A percentile compares a stretch with the other conserved stretches of the same genome.
Conservation (phyloP, 1,140 invertebrate genomes). For the Brachionus paranguensis region DNA sequence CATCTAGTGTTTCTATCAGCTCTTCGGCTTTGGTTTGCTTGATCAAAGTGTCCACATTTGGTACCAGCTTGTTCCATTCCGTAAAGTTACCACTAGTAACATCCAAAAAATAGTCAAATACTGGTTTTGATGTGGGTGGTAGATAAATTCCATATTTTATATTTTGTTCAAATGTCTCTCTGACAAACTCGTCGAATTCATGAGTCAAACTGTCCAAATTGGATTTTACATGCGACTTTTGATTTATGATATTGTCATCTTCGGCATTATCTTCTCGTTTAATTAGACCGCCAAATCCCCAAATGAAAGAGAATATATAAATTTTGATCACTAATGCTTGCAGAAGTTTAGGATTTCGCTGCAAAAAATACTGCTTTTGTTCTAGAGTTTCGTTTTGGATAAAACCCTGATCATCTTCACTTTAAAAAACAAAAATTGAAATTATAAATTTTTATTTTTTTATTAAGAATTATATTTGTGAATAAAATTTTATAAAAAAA, state of each 20-base stretch:
- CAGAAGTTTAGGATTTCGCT: slow-evolving; percentile 51
- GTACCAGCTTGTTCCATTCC: slow-evolving; percentile 52
- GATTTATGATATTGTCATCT: slow-evolving; percentile 43
- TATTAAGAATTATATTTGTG: too few relatives aligned
- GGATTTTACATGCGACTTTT: slow-evolving; percentile 41
- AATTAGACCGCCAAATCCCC: slow-evolving; percentile 69
- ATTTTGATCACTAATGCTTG: slow-evolving; percentile 61
- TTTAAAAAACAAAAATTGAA: not conserved
- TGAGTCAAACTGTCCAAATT: slow-evolving; percentile 60
- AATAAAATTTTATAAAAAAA: too few relatives aligned
- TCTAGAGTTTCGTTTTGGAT: not conserved
- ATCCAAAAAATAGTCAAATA: slow-evolving; percentile 55
- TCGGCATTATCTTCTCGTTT: slow-evolving; percentile 54
- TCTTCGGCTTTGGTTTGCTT: slow-evolving; percentile 42
- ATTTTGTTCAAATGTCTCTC: slow-evolving; percentile 46
- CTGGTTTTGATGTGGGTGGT: slow-evolving; percentile 50
- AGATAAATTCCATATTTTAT: slow-evolving; percentile 45
- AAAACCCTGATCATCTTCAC: not conserved
- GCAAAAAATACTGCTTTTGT: slow-evolving; percentile 47
- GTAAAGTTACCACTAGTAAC: slow-evolving; percentile 52
- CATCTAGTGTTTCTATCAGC: slow-evolving; percentile 53
- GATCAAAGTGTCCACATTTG: slow-evolving; percentile 44
- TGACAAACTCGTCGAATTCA: slow-evolving; percentile 65
- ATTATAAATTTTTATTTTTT: too few relatives aligned
- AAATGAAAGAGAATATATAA: slow-evolving; percentile 66